Conservation (phyloP, 2,113 vertebrate genomes). For the Pan paniscus region DNA sequence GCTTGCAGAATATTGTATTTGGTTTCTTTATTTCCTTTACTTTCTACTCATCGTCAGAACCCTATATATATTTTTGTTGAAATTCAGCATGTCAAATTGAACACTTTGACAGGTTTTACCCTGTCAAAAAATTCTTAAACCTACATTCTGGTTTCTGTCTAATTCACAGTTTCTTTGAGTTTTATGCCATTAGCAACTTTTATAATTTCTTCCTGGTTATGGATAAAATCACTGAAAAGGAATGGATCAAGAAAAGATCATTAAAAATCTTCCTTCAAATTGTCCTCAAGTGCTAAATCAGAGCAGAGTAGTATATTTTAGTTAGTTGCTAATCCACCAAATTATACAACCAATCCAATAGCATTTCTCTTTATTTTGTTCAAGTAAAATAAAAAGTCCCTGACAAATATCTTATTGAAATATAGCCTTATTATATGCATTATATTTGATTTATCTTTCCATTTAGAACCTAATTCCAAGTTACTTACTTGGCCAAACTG, state of each 20-base stretch:
- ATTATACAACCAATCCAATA: neutral
- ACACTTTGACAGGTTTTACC: neutral
- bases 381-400: neutral
- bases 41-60: neutral
- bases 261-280: neutral
- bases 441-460: neutral
- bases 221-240: neutral
- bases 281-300: conserved; percentile 13
- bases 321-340: neutral
- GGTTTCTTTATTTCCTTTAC: neutral
- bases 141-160: neutral
- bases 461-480: neutral
- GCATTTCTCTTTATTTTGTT: neutral
- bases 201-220: conserved; percentile 2
- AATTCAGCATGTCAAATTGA: neutral
- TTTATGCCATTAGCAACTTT: neutral
- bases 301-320: neutral
- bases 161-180: neutral
- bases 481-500: neutral
- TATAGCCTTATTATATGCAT: neutral
- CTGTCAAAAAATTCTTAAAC: conserved; percentile 21
- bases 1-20: neutral
- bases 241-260: neutral
- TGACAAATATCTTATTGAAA: neutral
- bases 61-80: neutral